phyloP scores from a whole-genome alignment of 2,113 vertebrate species.

The Crotalus tigris region DNA sequence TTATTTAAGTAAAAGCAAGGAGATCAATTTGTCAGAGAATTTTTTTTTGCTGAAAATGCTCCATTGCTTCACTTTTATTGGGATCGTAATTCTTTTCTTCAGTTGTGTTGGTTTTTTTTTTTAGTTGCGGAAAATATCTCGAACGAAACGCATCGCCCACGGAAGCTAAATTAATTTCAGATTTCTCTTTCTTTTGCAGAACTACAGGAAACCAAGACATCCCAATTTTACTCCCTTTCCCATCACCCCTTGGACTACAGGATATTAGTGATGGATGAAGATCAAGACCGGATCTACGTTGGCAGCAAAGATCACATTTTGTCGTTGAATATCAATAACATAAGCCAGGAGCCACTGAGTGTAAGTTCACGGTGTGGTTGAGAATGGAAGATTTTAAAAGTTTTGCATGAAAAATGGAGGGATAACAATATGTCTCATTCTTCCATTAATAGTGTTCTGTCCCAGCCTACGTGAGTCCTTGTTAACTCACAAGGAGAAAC shows the following conservation, averaged over 20 bases:
- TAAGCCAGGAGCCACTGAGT: constrained; percentile 86
- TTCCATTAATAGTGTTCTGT: not conserved
- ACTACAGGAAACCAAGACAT: constrained; percentile 82
- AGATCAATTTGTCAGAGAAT: constrained; percentile 3
- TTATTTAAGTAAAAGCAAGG: constrained; percentile 28
- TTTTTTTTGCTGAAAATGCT: not conserved
- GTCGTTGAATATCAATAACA: constrained; percentile 97
- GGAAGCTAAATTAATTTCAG: not conserved
- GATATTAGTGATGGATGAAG: constrained; percentile 97
- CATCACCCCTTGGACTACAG: constrained; percentile 91
- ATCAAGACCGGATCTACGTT: constrained; percentile 96
- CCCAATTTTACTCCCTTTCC: constrained; percentile 85
- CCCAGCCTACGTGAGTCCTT: too few species aligned
- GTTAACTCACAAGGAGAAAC: too few species aligned
- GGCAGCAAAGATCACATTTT: constrained; percentile 96
- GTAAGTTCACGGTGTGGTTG: constrained; percentile 71
- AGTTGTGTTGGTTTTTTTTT: not conserved
- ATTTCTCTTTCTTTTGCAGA: constrained; percentile 73
- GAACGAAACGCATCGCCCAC: not conserved
- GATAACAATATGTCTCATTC: constrained; percentile 5
- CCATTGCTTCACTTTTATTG: constrained; percentile 2
- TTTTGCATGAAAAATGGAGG: not conserved
- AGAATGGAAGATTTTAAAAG: not conserved
- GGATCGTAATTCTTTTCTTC: not conserved
- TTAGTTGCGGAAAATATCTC: not conserved